Conservation (phyloP, 2,888 invertebrate species). For the Rhagophthalmus giganteus region DNA sequence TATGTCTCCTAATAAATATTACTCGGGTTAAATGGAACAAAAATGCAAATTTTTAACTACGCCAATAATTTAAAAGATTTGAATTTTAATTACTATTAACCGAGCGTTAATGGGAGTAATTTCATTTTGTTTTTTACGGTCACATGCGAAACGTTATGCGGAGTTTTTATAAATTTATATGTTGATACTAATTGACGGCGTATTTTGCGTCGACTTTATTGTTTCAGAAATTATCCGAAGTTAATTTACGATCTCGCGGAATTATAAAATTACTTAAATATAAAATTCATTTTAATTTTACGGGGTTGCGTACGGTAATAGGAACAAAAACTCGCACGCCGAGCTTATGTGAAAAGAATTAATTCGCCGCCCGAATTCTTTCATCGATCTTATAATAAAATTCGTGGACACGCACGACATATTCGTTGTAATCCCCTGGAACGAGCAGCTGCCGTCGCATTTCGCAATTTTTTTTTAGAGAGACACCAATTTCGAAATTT, state of each 20-base stretch:
- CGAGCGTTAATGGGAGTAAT: conserved; percentile 7
- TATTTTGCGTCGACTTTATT: no score
- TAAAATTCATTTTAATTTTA: no score
- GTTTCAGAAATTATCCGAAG: no score
- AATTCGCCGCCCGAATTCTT: conserved; percentile 32
- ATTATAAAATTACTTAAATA: no score
- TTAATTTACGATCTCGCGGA: no score
- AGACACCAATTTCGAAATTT: conserved; percentile 11
- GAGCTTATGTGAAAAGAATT: conserved; percentile 23
- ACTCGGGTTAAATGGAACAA: conserved; percentile 2
- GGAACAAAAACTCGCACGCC: conserved; percentile 4
- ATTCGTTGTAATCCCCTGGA: conserved; percentile 33
- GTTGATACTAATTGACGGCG: no score
- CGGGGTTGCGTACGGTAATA: conserved; percentile 5
- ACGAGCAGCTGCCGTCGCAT: conserved; percentile 31
- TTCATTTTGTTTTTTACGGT: conserved; percentile 14
- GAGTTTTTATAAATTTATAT: conserved; percentile 2
- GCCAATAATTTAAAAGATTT: conserved; percentile 16
- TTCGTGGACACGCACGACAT: conserved; percentile 35
- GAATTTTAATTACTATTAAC: conserved; percentile 8
- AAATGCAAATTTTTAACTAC: conserved; percentile 17
- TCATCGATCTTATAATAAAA: conserved; percentile 37
- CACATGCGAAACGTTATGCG: conserved; percentile 17
- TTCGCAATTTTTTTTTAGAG: conserved; percentile 6
- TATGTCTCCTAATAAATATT: conserved; percentile 4